Conservation (phyloP, 2,113 vertebrate species). For the Actinemys pallida region DNA sequence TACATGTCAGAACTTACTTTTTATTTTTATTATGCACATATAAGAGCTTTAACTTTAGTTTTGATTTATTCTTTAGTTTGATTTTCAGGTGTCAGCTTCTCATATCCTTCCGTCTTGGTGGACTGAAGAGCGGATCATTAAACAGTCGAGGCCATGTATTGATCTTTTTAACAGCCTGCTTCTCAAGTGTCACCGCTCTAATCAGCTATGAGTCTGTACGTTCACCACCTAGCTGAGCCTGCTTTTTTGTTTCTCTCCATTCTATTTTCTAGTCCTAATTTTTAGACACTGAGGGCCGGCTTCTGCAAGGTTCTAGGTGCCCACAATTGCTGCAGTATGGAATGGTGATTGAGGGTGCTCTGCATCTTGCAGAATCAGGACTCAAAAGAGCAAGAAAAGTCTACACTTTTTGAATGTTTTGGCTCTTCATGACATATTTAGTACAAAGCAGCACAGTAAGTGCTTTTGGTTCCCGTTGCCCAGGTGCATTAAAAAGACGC, state of each 20-base stretch:
- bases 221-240: neutral
- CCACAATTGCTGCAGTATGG: rapidly evolving
- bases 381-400: neutral
- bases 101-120: neutral
- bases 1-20: neutral
- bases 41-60: neutral
- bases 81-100: neutral
- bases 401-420: neutral
- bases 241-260: neutral
- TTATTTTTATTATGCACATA: neutral
- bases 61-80: neutral
- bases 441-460: neutral
- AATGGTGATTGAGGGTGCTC: neutral
- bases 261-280: neutral
- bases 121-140: neutral
- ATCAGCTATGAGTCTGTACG: neutral
- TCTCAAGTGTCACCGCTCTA: neutral
- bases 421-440: neutral
- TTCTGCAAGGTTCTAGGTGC: neutral
- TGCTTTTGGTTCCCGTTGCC: conserved; percentile 49
- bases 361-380: rapidly evolving
- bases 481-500: neutral
- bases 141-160: neutral
- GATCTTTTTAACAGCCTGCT: neutral
- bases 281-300: neutral